A percentile compares a stretch with the other conserved stretches of the same genome.
Conservation (phyloP, 92 coral and sea anemone genomes). For the Epizoanthus ramosus region DNA sequence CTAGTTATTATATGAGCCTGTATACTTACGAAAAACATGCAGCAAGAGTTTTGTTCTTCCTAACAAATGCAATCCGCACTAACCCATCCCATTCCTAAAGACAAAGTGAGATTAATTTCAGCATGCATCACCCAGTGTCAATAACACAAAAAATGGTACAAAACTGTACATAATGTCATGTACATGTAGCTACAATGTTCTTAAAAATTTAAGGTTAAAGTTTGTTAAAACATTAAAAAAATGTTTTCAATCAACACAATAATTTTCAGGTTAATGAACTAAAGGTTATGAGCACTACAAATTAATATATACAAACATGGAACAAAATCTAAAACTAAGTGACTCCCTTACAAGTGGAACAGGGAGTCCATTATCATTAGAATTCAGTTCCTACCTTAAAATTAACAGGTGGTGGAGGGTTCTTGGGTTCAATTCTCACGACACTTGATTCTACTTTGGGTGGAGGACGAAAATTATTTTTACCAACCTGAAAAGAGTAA, state of each 20-base stretch:
- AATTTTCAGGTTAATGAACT: no score
- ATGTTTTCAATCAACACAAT: no score
- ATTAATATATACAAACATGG: no score
- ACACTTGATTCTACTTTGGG: conserved; percentile 99
- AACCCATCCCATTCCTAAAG: conserved; percentile 99
- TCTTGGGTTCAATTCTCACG: conserved; percentile 96
- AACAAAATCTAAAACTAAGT: no score
- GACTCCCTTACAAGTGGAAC: no score
- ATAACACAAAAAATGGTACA: not conserved
- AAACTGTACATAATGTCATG: no score
- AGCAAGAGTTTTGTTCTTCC: conserved; percentile 91
- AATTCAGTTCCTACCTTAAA: conserved; percentile 69
- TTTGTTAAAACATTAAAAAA: no score
- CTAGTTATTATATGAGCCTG: no score
- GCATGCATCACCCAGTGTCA: not conserved
- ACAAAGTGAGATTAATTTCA: not conserved
- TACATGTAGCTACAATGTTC: no score
- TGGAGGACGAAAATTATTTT: conserved; percentile 97
- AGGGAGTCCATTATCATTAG: no score
- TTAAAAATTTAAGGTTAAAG: no score
- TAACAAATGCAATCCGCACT: conserved; percentile 95
- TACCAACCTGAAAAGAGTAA: conserved; percentile 73
- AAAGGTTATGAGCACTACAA: no score
- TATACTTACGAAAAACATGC: conserved; percentile 85
- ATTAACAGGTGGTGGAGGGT: conserved; percentile 97